These are phyloP conservation scores for Drosophila aldrichi DNA, from an alignment of 2,888 invertebrate genomes.

Conservation along the genomic window DNA sequence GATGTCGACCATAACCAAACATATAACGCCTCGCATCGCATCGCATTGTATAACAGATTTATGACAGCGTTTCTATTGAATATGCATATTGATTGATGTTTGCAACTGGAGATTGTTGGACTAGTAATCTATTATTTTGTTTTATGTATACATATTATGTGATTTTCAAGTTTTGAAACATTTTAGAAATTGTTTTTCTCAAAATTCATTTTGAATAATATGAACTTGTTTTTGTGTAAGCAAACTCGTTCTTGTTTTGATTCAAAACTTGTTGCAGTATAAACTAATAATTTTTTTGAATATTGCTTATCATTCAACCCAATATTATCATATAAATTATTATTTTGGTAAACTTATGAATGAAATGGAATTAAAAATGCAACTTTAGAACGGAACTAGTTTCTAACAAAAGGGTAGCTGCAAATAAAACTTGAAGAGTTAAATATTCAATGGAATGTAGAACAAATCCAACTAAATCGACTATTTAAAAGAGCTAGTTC, in stretches of 20 bases:
- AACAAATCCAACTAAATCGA: no score
- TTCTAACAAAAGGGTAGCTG: no score
- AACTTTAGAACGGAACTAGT: no score
- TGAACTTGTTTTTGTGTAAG: neutral
- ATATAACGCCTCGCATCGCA: neutral
- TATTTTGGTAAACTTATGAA: no score
- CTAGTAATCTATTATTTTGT: neutral
- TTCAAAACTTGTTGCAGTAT: neutral
- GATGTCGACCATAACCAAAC: constrained; percentile 32
- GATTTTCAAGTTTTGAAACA: neutral
- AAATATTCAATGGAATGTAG: no score
- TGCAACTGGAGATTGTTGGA: neutral
- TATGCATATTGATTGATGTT: constrained; percentile 47
- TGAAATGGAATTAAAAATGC: no score
- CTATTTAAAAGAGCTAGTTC: no score
- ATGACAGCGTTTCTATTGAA: constrained; percentile 31
- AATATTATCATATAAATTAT: no score
- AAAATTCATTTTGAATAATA: neutral
- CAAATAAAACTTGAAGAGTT: no score
- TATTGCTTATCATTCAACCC: neutral
- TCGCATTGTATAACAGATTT: constrained; percentile 39
- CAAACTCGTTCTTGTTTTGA: neutral
- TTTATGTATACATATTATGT: neutral
- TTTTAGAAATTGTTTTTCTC: neutral
- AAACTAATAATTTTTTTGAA: neutral